Base-by-base conservation (phyloP, 2,888 invertebrate species). In the Andricus quercusramuli region DNA sequence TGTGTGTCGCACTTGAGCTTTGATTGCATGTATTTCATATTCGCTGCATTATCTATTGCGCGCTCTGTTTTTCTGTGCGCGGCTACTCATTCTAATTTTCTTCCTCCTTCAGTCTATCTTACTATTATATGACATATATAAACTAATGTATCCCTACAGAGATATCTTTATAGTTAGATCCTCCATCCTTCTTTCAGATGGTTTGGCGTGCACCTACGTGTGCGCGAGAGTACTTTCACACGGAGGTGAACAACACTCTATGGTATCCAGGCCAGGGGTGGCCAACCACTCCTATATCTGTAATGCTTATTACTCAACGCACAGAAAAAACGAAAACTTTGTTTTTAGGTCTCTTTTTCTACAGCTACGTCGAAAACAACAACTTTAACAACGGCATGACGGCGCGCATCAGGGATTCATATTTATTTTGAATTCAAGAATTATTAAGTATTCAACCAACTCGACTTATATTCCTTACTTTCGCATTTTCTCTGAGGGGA, bases 231-330 rank as follows among this genome's bases (percentile, higher is more conserved):
- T 90, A 91, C 91, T 91, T 91, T 91, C 91, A 90, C 90, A 89
- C 88, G 88, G 90, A 90, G 91, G 91, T 90, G 90, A 91, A 91
- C 90, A 91, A 91, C 91, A 91, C 89, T 87, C 83, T 84, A 85
- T 87, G 91, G 90, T 91, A 91, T 91, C 91, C 89, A 90, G 91
- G 91, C 90, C 91, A 91, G 91, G 90, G 91, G 91, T 91, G 90
- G 90, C 89, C 90, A 91, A 91, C 90, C 88, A 87, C 87, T 86
- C 87, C 62, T 62, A 22, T 62, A 62, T 62, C 25, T 62, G n/a
- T 62, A n/a, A 62, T 62, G 25, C 4, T n/a, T 25, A 62, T 62
- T 62, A 62, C 62, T 62, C 62, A 62, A 25, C n/a, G 51, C 25
- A 62, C 13, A 13, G n/a, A 25, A 62, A 62, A 62, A 62, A 22